phyloP scores from a whole-genome alignment of 2,888 invertebrate species.

The Vanessa cardui region DNA sequence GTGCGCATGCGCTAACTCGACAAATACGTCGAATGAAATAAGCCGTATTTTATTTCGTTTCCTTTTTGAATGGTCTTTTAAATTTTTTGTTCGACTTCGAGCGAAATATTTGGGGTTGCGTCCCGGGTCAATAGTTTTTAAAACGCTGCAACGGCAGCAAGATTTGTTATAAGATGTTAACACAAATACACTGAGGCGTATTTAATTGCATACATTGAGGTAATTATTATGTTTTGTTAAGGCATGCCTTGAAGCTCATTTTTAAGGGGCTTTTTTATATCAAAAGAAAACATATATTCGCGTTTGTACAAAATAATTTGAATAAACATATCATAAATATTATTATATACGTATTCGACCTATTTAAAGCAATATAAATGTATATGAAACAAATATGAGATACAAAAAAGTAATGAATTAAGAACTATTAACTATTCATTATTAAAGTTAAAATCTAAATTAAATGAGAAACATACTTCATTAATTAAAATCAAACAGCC shows the following conservation, averaged over 20 bases:
- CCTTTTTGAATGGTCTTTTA: slow-evolving; percentile 65
- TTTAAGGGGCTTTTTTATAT: background rate
- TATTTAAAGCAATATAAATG: background rate
- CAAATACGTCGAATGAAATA: slow-evolving; percentile 81
- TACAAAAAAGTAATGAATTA: background rate
- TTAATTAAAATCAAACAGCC: slow-evolving; percentile 29
- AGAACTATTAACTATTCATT: background rate
- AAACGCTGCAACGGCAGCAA: slow-evolving; percentile 17
- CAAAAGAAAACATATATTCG: no score
- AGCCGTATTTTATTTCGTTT: slow-evolving; percentile 78
- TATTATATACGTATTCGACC: background rate
- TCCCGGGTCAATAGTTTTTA: slow-evolving; percentile 40
- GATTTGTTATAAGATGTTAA: slow-evolving; percentile 32
- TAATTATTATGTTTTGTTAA: slow-evolving; percentile 3
- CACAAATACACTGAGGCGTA: slow-evolving; percentile 20
- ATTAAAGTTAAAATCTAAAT: slow-evolving; percentile 1
- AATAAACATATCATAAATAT: no score
- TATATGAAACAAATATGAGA: background rate
- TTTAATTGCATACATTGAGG: slow-evolving; percentile 19
- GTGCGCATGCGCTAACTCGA: slow-evolving; percentile 81
- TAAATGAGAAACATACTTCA: slow-evolving; percentile 17
- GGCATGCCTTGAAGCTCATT: background rate
- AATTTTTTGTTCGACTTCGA: slow-evolving; percentile 51
- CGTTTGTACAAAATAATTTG: no score
- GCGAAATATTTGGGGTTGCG: slow-evolving; percentile 41